Base-by-base conservation (phyloP, 35 echinoderm and acorn worm genomes). In the Strongylocentrotus purpuratus region DNA sequence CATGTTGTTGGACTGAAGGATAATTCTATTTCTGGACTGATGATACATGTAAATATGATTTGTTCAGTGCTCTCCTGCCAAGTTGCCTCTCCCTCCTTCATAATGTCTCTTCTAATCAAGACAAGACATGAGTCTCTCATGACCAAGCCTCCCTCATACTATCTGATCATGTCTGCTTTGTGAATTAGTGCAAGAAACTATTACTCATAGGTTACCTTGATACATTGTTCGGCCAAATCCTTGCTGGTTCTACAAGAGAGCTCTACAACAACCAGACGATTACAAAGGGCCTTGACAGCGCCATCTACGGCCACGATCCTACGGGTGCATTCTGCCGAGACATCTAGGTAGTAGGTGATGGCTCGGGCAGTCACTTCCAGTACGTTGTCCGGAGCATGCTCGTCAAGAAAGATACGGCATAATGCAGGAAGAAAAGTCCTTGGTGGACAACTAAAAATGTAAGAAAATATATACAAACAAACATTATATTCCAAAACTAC, bases 211-310 rank as follows among this genome's bases (percentile, higher is more conserved):
- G 85, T 92, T 95, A 99, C 98, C 96, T 99, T 99, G 13, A 99
- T 99, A 94, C 98, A 99, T 90, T 99, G 98, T 89, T 99, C 98
- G 46, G 98, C 97, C 28, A 99, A 87, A 95, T 99, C 98, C 92
- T 98, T 98, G 86, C 97, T 98, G 41, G 98, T 98, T 45, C 98
- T 94, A 52, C 96, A 98, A 6, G 96, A 97, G 28, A 97, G 94
- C 93, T 99, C 97, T 2, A 97, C 97, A 13, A 99, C 96, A 31
- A 99, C 98, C 31, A 99, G 94, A 47, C 97, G 89, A 88, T 99
- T 99, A 86, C 98, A 99, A 35, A 99, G 94, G 15, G 98, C 98
- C 60, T 99, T 99, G 70, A 99, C 97, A 94, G 98, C 98, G 65
- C 98, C 98, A 94, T 99, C 98, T 45, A 99, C 98, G 22, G 98